Conservation (phyloP, 2,888 invertebrate species). For the Volucella zonaria region DNA sequence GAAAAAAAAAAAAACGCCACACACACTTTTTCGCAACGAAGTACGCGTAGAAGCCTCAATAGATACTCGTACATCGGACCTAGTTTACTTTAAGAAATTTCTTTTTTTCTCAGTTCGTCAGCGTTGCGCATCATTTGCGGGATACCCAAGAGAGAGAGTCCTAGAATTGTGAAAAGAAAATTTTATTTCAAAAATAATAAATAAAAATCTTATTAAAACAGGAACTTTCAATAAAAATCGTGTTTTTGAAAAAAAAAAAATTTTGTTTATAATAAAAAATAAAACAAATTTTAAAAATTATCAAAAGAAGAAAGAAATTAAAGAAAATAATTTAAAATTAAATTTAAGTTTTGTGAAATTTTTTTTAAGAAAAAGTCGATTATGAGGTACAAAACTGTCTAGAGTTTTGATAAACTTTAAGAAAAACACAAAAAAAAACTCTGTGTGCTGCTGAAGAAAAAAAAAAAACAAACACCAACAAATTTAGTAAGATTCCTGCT, state of each 20-base stretch:
- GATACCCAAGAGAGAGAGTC: conserved; percentile 28
- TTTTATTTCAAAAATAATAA: conserved; percentile 16
- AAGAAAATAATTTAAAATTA: neutral
- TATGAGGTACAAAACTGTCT: conserved; percentile 26
- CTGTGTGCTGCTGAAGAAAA: neutral
- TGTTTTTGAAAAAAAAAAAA: conserved; percentile 12
- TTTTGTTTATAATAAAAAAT: neutral
- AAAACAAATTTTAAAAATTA: conserved; percentile 4
- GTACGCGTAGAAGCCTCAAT: neutral
- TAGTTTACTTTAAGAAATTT: conserved; percentile 28
- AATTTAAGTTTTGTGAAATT: no score
- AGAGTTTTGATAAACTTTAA: neutral
- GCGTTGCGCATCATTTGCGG: conserved; percentile 60
- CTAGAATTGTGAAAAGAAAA: neutral
- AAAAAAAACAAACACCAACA: no score
- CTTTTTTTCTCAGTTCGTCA: conserved; percentile 47
- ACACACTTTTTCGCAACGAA: conserved; percentile 41
- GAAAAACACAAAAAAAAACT: neutral
- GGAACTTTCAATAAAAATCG: neutral
- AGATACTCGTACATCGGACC: conserved; percentile 4
- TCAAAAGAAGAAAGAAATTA: neutral
- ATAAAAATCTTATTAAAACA: neutral
- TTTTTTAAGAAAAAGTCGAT: neutral
- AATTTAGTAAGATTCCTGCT: no score
- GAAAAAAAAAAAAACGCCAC: conserved; percentile 33